Evolutionary conservation across 1,140 invertebrate genomes (phyloP), one percentile per base, ranked within the genome.

Genomic region (Anoplophora glabripennis): DNA sequence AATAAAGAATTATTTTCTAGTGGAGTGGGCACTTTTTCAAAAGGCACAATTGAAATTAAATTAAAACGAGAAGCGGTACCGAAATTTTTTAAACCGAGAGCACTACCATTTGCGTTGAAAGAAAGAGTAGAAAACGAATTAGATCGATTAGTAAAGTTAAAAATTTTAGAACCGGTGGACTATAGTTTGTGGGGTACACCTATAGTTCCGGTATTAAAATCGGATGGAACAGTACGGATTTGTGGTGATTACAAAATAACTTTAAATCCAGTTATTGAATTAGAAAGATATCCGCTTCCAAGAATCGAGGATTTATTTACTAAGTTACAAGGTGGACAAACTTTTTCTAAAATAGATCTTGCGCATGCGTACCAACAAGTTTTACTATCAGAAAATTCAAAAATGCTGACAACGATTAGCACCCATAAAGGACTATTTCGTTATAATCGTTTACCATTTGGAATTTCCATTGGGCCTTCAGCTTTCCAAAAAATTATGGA

Each of bases 151-250:
- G 51, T 53, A 28, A 35, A 53, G n/a, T 38, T 12, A 21, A 17
- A 21, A 40, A 37, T 53, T 7, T 53, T 53, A 35, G 34, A 17
- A 17, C 51, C 51, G 5, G 36, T 40, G n/a, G 51, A 53, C 9
- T 53, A 38, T 53, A 38, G 34, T 33, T 54, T 64, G n/a, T 81
- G 74, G 77, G 76, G 71, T 5, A 72, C 76, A 11, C 76, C 77
- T 0, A 67, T 83, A 4, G 78, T 81, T 0, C 66, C 77, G 0
- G 75, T 82, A 8, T 38, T 76, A 34, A 82, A 82, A 67, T 66
- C 64, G n/a, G 69, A 75, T 57, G 76, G 75, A 11, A 65, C 59
- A 4, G 59, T 75, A 18, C 34, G 64, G 45, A 49, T 64, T 35
- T 68, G 69, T 35, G 67, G 63, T 7, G 67, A 69, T 51, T 69